Evolutionary conservation across 92 coral and sea anemone genomes (phyloP).

Genomic region (Umimayanthus kanabou): DNA sequence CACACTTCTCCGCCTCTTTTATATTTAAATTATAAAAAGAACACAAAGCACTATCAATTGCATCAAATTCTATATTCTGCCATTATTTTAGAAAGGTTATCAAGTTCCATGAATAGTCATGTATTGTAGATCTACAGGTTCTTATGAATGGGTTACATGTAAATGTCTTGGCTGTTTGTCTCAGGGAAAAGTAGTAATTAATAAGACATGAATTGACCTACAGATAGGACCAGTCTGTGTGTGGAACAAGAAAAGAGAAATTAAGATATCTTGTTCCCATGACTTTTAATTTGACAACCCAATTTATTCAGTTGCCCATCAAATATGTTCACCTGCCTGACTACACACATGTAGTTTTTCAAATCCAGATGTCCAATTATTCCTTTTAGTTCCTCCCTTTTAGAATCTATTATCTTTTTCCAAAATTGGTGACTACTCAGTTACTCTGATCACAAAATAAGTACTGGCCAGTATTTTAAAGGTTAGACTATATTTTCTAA

Average conservation of each 20-base stretch:
- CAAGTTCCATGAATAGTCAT: not conserved
- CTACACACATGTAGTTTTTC: not conserved
- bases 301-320: not conserved
- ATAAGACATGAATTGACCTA: not conserved
- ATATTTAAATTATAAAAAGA: no score
- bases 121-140: not conserved
- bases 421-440: not conserved
- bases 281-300: not conserved
- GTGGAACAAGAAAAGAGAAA: not conserved
- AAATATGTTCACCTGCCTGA: not conserved
- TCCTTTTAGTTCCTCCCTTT: not conserved
- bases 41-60: no score
- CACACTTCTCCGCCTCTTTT: no score
- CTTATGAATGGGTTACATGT: not conserved
- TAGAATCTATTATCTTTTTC: no score
- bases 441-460: not conserved
- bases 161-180: not conserved
- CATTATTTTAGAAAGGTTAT: no score
- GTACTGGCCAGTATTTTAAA: not conserved
- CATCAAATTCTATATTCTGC: no score
- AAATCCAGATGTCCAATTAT: not conserved
- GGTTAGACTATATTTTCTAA: no score
- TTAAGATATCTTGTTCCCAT: not conserved
- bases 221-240: not conserved
- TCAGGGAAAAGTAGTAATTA: not conserved